phyloP scores from a whole-genome alignment of 2,888 invertebrate genomes.

The Scelioninae gen. 1 region DNA sequence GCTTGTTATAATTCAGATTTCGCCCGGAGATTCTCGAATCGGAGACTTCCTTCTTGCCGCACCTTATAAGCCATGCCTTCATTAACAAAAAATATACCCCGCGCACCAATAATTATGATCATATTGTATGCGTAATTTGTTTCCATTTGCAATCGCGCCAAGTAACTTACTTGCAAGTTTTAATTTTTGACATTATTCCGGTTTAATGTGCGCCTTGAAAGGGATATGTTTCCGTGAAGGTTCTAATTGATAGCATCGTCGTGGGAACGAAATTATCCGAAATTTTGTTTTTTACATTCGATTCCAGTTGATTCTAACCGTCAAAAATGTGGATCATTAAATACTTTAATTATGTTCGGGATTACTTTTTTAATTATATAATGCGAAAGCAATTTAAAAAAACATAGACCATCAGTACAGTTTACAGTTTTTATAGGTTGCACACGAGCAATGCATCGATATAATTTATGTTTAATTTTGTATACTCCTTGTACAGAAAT shows the following conservation, averaged over 20 bases:
- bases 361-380: too few species aligned
- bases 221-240: conserved; percentile 27
- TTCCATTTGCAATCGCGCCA: conserved; percentile 19
- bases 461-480: too few species aligned
- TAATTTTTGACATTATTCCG: conserved; percentile 34
- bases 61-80: conserved; percentile 30
- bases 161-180: conserved; percentile 33
- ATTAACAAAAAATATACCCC: conserved; percentile 53
- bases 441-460: too few species aligned
- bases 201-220: conserved; percentile 16
- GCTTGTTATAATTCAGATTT: conserved; percentile 64
- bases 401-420: too few species aligned
- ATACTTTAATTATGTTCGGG: not conserved
- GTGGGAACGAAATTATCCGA: conserved; percentile 35
- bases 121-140: conserved; percentile 45
- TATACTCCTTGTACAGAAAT: too few species aligned
- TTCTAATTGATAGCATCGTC: conserved; percentile 40
- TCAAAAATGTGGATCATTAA: not conserved
- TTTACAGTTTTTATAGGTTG: too few species aligned
- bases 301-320: not conserved
- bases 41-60: conserved; percentile 42
- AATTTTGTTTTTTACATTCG: conserved; percentile 13
- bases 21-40: conserved; percentile 28
- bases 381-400: too few species aligned
- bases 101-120: conserved; percentile 48